Evolutionary conservation across 2,888 invertebrate genomes (phyloP).

Genomic region (Beris chalybata): DNA sequence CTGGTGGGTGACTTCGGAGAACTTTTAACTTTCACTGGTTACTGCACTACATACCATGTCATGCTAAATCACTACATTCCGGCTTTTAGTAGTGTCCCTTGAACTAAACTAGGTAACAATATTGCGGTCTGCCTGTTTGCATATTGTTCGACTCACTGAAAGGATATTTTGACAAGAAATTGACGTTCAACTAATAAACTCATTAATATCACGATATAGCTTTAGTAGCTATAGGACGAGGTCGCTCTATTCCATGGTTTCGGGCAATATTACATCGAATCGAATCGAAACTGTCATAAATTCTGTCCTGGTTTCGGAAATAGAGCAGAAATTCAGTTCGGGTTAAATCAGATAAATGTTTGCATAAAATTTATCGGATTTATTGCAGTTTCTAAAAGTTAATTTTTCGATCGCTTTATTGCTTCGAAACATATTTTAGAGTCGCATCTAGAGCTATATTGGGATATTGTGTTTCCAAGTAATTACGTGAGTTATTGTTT

Average conservation of each 20-base stretch:
- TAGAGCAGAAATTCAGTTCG: not conserved
- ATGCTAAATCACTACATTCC: too few species aligned
- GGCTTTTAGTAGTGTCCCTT: too few species aligned
- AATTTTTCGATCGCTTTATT: too few species aligned
- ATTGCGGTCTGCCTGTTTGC: too few species aligned
- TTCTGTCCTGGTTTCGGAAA: constrained; percentile 1
- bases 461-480: too few species aligned
- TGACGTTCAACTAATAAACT: constrained; percentile 30
- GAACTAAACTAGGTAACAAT: too few species aligned
- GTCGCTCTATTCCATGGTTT: constrained; percentile 1
- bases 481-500: too few species aligned
- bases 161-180: constrained; percentile 27
- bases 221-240: constrained; percentile 9
- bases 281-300: constrained; percentile 21
- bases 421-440: too few species aligned
- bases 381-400: not conserved
- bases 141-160: not conserved
- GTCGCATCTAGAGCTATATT: too few species aligned
- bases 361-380: constrained; percentile 6
- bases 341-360: constrained; percentile 11
- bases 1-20: not conserved
- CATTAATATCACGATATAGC: constrained; percentile 21
- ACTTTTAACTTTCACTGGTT: too few species aligned
- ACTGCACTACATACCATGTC: too few species aligned
- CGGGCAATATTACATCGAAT: constrained; percentile 8